Evolutionary conservation across 2,888 invertebrate species (phyloP).

Genomic region (Eupithecia abbreviata): DNA sequence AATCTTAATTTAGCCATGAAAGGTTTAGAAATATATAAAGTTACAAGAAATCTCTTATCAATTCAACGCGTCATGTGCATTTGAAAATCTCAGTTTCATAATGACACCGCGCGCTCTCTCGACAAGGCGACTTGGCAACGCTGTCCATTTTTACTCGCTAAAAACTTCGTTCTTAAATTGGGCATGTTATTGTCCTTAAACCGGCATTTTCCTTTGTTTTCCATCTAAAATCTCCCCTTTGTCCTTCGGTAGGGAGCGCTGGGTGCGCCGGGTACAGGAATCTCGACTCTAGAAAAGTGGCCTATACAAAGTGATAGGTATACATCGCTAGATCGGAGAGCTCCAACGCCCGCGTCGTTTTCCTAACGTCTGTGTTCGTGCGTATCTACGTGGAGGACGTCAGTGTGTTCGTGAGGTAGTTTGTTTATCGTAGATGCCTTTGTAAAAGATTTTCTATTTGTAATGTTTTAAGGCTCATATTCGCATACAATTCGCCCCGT

Average conservation of each 20-base stretch:
- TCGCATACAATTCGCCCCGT: slow-evolving; percentile 77
- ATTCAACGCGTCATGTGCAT: slow-evolving; percentile 56
- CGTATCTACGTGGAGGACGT: slow-evolving; percentile 73
- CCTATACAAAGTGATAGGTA: slow-evolving; percentile 69
- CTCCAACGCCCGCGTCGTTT: slow-evolving; percentile 76
- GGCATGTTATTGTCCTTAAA: slow-evolving; percentile 62
- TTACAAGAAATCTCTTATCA: slow-evolving; percentile 57
- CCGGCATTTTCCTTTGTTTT: slow-evolving; percentile 82
- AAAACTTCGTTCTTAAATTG: slow-evolving; percentile 62
- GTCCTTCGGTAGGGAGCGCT: slow-evolving; percentile 77
- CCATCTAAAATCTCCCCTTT: slow-evolving; percentile 78
- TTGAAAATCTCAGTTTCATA: slow-evolving; percentile 69
- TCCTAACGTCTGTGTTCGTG: slow-evolving; percentile 67
- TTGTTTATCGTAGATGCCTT: slow-evolving; percentile 83
- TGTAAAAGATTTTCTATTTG: slow-evolving; percentile 69
- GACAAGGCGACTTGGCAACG: slow-evolving; percentile 72
- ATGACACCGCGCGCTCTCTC: slow-evolving; percentile 68
- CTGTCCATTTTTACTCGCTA: slow-evolving; percentile 60
- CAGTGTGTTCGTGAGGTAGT: slow-evolving; percentile 79
- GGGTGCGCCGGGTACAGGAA: slow-evolving; percentile 76
- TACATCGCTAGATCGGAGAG: slow-evolving; percentile 73
- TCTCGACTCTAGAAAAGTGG: slow-evolving; percentile 82
- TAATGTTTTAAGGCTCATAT: slow-evolving; percentile 68
- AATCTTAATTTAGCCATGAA: slow-evolving; percentile 29
- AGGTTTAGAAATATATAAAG: slow-evolving; percentile 43